Evolutionary conservation across 2,797 vertebrate species (phyloP).

Genomic region (Sarcoramphus papa): DNA sequence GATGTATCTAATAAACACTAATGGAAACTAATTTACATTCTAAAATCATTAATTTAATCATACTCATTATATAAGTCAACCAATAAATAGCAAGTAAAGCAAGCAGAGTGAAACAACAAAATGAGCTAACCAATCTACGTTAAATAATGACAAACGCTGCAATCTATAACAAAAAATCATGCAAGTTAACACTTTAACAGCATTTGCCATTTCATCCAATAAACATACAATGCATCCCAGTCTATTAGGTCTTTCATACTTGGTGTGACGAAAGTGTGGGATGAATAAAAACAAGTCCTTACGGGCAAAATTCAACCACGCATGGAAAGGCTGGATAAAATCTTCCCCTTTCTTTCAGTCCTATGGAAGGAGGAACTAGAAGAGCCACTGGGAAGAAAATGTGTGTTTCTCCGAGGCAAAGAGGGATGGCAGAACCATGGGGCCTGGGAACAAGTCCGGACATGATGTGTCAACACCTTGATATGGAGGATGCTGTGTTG

Average conservation of each 20-base stretch:
- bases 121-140: slow-evolving; percentile 64
- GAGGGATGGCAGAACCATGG: neutral
- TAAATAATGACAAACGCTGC: slow-evolving; percentile 60
- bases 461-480: neutral
- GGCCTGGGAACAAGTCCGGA: neutral
- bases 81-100: slow-evolving; percentile 62
- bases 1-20: slow-evolving; percentile 60
- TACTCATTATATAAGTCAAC: slow-evolving; percentile 54
- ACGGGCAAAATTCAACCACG: neutral
- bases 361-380: neutral
- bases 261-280: neutral
- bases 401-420: neutral
- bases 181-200: slow-evolving; percentile 28
- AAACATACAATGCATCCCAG: neutral
- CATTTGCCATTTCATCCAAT: neutral
- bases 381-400: neutral
- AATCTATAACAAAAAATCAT: slow-evolving; percentile 33
- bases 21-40: slow-evolving; percentile 62
- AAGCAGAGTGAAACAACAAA: slow-evolving; percentile 65
- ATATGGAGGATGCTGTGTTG: neutral
- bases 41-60: slow-evolving; percentile 69
- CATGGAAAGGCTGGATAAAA: slow-evolving; percentile 2
- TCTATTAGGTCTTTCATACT: slow-evolving; percentile 16
- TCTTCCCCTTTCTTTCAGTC: neutral
- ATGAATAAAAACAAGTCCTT: slow-evolving; percentile 44